phyloP scores from a whole-genome alignment of 1,140 invertebrate species.

The Caenorhabditis elegans region DNA sequence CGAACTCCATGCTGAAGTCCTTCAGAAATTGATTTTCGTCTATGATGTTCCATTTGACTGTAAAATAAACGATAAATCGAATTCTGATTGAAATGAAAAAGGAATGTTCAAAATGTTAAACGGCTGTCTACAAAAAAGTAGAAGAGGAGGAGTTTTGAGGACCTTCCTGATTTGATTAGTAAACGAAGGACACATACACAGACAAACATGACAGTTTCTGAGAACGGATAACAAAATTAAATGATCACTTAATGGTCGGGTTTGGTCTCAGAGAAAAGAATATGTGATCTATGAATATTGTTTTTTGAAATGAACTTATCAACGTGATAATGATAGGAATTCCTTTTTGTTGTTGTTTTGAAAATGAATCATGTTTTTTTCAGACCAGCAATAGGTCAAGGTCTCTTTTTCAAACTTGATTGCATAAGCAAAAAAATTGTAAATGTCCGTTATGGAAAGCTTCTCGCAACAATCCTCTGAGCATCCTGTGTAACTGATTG shows the following conservation, averaged over 20 bases:
- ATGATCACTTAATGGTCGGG: background rate
- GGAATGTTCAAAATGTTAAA: background rate
- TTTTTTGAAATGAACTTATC: background rate
- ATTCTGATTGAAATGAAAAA: background rate
- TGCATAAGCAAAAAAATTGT: too few relatives aligned
- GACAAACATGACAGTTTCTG: too few relatives aligned
- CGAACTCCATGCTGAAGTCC: conserved; percentile 14
- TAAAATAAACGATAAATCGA: background rate
- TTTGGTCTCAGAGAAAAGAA: background rate
- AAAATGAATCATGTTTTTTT: background rate
- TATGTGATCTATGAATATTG: background rate
- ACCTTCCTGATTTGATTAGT: background rate
- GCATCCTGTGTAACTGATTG: too few relatives aligned
- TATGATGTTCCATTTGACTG: background rate
- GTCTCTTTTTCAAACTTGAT: too few relatives aligned
- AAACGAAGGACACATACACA: background rate
- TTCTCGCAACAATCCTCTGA: too few relatives aligned
- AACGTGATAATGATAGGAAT: background rate
- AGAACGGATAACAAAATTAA: background rate
- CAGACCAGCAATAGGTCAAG: background rate
- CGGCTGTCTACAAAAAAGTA: background rate
- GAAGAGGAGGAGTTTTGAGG: background rate
- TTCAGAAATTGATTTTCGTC: conserved; percentile 15
- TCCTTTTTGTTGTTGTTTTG: background rate
- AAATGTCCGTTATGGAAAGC: too few relatives aligned